Evolutionary conservation across 2,888 invertebrate genomes (phyloP).

Genomic region (Encarsia formosa): DNA sequence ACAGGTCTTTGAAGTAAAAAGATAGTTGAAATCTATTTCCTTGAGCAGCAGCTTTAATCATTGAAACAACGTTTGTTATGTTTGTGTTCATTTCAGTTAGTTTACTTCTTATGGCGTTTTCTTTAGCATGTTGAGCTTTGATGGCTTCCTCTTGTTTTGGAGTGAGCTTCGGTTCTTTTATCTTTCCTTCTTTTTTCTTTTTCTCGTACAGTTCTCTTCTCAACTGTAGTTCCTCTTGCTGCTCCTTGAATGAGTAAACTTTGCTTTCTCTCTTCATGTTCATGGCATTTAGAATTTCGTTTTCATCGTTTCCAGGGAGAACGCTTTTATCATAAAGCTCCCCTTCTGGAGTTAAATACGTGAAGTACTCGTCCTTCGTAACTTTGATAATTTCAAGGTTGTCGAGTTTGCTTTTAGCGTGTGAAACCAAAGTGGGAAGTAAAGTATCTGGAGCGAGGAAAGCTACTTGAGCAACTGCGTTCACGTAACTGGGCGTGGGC

Average conservation of each 20-base stretch:
- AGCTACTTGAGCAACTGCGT: slow-evolving; percentile 69
- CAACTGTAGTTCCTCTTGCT: slow-evolving; percentile 89
- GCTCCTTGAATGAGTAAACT: slow-evolving; percentile 94
- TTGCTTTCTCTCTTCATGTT: slow-evolving; percentile 95
- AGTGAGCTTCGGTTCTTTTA: slow-evolving; percentile 68
- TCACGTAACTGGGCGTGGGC: slow-evolving; percentile 58
- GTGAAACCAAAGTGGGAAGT: slow-evolving; percentile 62
- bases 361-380: slow-evolving; percentile 75
- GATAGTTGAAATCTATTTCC: slow-evolving; percentile 57
- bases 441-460: slow-evolving; percentile 62
- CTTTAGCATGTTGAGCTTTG: slow-evolving; percentile 80
- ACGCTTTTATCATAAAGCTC: slow-evolving; percentile 87
- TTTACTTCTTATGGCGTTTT: slow-evolving; percentile 69
- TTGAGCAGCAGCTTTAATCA: slow-evolving; percentile 53
- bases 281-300: slow-evolving; percentile 54
- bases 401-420: slow-evolving; percentile 60
- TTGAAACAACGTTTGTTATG: slow-evolving; percentile 49
- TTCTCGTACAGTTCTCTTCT: slow-evolving; percentile 91
- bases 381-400: slow-evolving; percentile 67
- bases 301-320: slow-evolving; percentile 60
- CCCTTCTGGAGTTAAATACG: slow-evolving; percentile 80
- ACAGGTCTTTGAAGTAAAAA: slow-evolving; percentile 56
- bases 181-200: slow-evolving; percentile 72
- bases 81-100: slow-evolving; percentile 55
- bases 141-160: slow-evolving; percentile 91